A percentile compares a stretch with the other conserved stretches of the same genome.
Evolutionary conservation across 2,888 invertebrate species (phyloP).

Genomic region (Drosophila prostipennis): DNA sequence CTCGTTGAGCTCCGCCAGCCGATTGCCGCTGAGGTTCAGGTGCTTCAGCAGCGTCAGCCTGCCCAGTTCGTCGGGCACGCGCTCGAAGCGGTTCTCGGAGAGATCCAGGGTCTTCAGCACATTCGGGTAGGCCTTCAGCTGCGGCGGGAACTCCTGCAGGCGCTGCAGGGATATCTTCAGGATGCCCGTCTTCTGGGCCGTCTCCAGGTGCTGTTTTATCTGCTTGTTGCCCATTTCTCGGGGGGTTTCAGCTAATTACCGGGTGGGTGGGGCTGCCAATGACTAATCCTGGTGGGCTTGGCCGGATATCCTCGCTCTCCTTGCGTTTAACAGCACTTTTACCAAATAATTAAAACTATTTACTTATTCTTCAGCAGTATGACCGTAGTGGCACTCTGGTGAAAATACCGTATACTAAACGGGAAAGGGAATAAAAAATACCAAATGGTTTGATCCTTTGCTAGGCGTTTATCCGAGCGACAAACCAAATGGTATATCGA

Average conservation of each 20-base stretch:
- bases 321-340: no score
- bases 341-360: no score
- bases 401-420: not conserved
- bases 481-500: no score
- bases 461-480: no score
- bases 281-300: not conserved
- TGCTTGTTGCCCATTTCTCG: conserved; percentile 93
- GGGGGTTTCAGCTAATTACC: not conserved
- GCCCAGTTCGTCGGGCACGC: conserved; percentile 91
- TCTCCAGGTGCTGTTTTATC: conserved; percentile 96
- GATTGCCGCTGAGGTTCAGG: conserved; percentile 92
- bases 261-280: not conserved
- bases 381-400: no score
- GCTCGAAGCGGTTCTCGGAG: conserved; percentile 94
- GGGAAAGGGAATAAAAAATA: no score
- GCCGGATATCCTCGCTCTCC: not conserved
- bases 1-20: conserved; percentile 89
- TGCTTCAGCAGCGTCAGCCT: conserved; percentile 90
- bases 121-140: conserved; percentile 87
- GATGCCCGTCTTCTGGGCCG: conserved; percentile 97
- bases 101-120: conserved; percentile 94
- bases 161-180: conserved; percentile 93
- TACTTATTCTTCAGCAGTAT: no score
- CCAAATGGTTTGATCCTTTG: no score
- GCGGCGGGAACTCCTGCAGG: conserved; percentile 88